Evolutionary conservation across 1,140 invertebrate species (phyloP), one percentile per base, ranked within the genome.

Genomic region (Drosophila neocordata): DNA sequence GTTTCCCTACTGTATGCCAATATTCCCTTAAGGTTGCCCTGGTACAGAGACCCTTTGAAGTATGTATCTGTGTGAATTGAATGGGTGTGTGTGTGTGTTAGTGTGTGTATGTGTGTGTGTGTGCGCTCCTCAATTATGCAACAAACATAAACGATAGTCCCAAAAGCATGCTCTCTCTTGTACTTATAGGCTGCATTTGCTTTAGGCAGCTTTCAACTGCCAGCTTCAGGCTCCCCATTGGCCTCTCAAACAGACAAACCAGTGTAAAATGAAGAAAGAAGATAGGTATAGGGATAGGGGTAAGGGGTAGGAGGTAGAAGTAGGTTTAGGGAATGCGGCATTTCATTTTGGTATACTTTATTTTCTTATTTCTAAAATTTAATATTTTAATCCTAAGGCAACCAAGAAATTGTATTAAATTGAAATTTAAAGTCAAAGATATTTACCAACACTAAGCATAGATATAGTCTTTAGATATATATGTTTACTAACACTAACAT

Each of bases 1-100:
- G 53, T 58, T 62, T 51, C 68, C 64, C 72, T 70, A 60, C 69
- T 70, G 62, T 74, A 68, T 62, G 71, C 34, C 70, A 35, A 65
- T 31, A 61, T 22, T 59, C 62, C 68, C 72, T 41, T 63, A 66
- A 64, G 68, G 65, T 51, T 60, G 51, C 18, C 24, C 24, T 24
- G 41, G 15, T 31, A 20, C 55, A 31, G 64, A 12, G 60, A 37
- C 57, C 67, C 51, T 51, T 68, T 34, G 69, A 52, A 56, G 65
- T 66, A 22, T 20, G 18, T 35, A 18, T 57, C 27, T 37, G n/a
- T 44, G 57, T 24, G 34, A 38, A 37, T 44, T 59, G 35, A n/a
- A n/a, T 60, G 58, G 41, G 9, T 56, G 12, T 37, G 7, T 59
- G 27, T 2, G 4, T 59, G 20, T 27, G 1, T 59, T 0, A 41